A percentile compares a stretch with the other conserved stretches of the same genome.
Conservation (phyloP, 2,888 invertebrate genomes). For the Gastracanthus pulcherrimus region DNA sequence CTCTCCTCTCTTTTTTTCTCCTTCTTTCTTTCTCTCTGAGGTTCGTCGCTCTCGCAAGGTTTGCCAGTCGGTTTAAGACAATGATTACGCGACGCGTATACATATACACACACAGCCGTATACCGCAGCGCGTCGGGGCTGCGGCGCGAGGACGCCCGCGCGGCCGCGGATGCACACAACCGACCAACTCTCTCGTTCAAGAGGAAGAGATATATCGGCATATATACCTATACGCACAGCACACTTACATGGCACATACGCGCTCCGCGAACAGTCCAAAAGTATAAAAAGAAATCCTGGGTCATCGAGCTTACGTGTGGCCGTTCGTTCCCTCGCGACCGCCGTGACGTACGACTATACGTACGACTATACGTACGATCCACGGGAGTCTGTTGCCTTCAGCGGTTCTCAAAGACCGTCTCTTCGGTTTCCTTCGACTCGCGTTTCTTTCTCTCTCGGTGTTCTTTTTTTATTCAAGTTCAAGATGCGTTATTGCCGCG, state of each 20-base stretch:
- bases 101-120: not conserved
- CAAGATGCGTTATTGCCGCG: not conserved
- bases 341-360: slow-evolving; percentile 37
- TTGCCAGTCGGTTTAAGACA: slow-evolving; percentile 37
- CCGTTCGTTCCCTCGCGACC: not conserved
- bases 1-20: too few species aligned
- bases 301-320: slow-evolving; percentile 50
- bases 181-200: slow-evolving; percentile 35
- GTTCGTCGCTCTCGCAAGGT: slow-evolving; percentile 44
- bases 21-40: not conserved
- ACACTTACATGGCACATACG: too few species aligned
- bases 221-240: not conserved
- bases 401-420: slow-evolving; percentile 17
- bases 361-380: too few species aligned
- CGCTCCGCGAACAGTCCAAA: slow-evolving; percentile 23
- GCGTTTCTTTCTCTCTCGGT: not conserved
- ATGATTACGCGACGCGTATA: slow-evolving; percentile 46
- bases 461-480: not conserved
- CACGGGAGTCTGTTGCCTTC: slow-evolving; percentile 9
- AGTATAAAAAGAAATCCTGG: slow-evolving; percentile 52
- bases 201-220: too few species aligned
- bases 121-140: not conserved
- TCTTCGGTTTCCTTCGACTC: not conserved
- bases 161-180: slow-evolving; percentile 15
- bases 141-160: slow-evolving; percentile 12